A percentile compares a stretch with the other conserved stretches of the same genome.
Evolutionary conservation across 2,113 vertebrate genomes (phyloP).

Genomic region (Orientallactaga bullata): DNA sequence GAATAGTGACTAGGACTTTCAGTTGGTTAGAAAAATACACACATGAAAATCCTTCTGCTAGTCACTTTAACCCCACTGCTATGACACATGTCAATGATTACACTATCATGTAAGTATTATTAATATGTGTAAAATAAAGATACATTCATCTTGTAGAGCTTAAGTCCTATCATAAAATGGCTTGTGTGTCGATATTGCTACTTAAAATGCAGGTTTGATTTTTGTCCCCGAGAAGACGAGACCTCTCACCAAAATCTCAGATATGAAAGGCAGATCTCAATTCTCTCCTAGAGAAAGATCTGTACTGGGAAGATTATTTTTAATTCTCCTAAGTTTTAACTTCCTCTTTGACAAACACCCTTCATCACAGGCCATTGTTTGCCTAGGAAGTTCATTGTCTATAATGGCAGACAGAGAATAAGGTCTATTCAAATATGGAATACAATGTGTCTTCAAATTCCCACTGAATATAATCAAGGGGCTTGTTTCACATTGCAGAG

Average conservation of each 20-base stretch:
- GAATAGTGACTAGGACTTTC: neutral
- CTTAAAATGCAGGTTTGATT: constrained; percentile 37
- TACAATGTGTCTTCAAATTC: constrained; percentile 79
- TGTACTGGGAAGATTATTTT: constrained; percentile 67
- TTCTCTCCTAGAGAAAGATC: constrained; percentile 56
- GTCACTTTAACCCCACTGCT: neutral
- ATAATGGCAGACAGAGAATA: constrained; percentile 65
- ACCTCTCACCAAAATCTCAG: constrained; percentile 44
- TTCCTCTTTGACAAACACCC: constrained; percentile 74
- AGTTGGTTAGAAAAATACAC: neutral
- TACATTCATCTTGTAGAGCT: neutral
- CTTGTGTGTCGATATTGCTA: neutral
- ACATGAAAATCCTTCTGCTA: neutral
- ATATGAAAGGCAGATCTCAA: constrained; percentile 34
- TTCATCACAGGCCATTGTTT: constrained; percentile 80
- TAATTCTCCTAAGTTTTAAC: constrained; percentile 76
- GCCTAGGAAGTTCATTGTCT: constrained; percentile 73
- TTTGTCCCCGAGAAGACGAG: constrained; percentile 2
- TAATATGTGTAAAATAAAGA: constrained; percentile 25
- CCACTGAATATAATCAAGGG: constrained; percentile 78
- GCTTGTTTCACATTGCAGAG: constrained; percentile 72
- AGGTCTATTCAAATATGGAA: constrained; percentile 70
- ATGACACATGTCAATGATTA: neutral
- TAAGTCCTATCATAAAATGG: constrained; percentile 2
- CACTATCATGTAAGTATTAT: neutral